A percentile compares a stretch with the other conserved stretches of the same genome.
These are phyloP conservation scores for Lepus americanus DNA, from an alignment of 2,113 vertebrate genomes.

Conservation along the genomic window DNA sequence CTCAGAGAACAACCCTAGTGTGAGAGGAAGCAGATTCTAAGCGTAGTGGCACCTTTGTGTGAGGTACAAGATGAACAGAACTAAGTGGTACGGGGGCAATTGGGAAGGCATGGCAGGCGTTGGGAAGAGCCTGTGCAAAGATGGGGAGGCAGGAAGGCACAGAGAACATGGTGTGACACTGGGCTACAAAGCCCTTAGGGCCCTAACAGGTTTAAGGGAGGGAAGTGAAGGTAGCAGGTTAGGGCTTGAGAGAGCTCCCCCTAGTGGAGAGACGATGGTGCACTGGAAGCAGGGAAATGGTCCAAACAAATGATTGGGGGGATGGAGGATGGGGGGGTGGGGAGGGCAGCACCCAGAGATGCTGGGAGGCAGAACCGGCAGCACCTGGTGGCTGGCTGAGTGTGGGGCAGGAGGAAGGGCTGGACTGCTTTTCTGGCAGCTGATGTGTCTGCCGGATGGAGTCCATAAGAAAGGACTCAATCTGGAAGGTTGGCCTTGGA, in stretches of 20 bases:
- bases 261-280: background rate
- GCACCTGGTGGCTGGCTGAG: background rate
- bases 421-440: background rate
- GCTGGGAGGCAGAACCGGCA: background rate
- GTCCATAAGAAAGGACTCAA: background rate
- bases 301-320: background rate
- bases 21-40: background rate
- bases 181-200: background rate
- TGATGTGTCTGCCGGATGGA: background rate
- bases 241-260: constrained; percentile 27
- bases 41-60: background rate
- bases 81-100: rapidly evolving
- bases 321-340: background rate
- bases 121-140: background rate
- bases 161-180: background rate
- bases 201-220: background rate
- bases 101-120: background rate
- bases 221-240: background rate
- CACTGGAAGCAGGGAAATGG: background rate
- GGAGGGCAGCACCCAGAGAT: background rate
- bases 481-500: constrained; percentile 2
- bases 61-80: background rate
- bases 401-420: background rate
- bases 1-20: background rate
- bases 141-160: background rate